A percentile compares a stretch with the other conserved stretches of the same genome.
Conservation (phyloP, 2,113 vertebrate species). For the Pluvialis apricaria region DNA sequence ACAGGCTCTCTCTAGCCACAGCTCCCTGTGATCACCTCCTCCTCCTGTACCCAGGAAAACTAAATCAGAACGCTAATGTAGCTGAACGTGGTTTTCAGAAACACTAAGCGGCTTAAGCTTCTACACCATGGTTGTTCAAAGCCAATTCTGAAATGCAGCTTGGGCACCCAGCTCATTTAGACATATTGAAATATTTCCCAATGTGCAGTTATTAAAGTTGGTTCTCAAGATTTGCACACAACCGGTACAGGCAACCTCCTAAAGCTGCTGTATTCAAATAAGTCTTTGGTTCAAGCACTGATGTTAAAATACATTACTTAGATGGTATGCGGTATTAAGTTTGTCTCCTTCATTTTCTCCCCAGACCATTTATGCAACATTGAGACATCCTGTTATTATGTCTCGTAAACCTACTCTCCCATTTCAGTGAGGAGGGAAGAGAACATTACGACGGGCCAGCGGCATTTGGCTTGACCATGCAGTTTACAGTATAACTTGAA, state of each 20-base stretch:
- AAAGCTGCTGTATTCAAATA: not conserved
- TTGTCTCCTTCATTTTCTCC: constrained; percentile 41
- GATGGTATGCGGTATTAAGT: not conserved
- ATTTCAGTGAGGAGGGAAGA: not conserved
- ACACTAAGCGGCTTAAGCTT: not conserved
- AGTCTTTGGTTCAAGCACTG: not conserved
- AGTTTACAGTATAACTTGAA: not conserved
- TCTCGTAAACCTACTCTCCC: constrained; percentile 35
- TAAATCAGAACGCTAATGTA: not conserved
- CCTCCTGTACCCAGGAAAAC: not conserved
- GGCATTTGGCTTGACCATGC: not conserved
- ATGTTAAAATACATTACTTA: not conserved
- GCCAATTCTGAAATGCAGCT: not conserved
- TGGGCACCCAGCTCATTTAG: not conserved
- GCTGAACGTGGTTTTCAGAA: not conserved
- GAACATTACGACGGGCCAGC: not conserved
- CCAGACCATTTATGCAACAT: constrained; percentile 2
- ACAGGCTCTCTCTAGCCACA: not conserved
- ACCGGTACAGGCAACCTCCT: not conserved
- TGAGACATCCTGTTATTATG: constrained; percentile 47
- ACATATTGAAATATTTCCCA: not conserved
- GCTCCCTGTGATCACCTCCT: not conserved
- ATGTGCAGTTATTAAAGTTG: not conserved
- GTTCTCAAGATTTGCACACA: not conserved
- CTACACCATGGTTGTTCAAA: not conserved